These are phyloP conservation scores for Macrostomum lignano DNA, from an alignment of 1,140 invertebrate species.

Conservation along the genomic window DNA sequence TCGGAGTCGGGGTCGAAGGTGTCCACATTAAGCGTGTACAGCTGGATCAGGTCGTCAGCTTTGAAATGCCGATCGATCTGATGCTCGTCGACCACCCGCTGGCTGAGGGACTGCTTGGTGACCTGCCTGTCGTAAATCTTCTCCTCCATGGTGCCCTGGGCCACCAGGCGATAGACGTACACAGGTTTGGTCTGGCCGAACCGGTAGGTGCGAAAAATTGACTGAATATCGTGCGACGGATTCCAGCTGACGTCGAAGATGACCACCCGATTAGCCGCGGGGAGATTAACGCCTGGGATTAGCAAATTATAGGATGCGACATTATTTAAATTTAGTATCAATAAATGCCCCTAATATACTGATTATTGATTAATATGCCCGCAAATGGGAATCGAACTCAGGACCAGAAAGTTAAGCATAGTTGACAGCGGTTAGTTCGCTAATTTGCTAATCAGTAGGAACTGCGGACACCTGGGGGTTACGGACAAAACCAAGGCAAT, in stretches of 20 bases:
- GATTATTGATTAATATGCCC: too few species aligned
- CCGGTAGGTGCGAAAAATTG: constrained; percentile 75
- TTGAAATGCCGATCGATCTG: constrained; percentile 84
- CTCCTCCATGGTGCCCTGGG: constrained; percentile 80
- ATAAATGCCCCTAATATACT: too few species aligned
- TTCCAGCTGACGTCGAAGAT: constrained; percentile 96
- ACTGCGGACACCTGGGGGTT: too few species aligned
- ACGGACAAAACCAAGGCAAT: too few species aligned
- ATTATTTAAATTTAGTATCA: too few species aligned
- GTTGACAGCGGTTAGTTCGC: too few species aligned
- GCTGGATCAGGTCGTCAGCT: constrained; percentile 49
- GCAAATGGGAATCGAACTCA: too few species aligned
- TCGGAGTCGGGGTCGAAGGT: constrained; percentile 4
- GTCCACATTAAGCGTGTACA: constrained; percentile 53
- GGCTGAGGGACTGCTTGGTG: constrained; percentile 65
- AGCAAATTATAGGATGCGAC: too few species aligned
- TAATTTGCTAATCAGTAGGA: too few species aligned
- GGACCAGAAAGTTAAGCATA: too few species aligned
- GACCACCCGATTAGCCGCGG: constrained; percentile 74
- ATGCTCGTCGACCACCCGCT: constrained; percentile 77
- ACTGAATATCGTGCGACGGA: constrained; percentile 85
- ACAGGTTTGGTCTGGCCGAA: constrained; percentile 59
- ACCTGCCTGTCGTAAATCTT: constrained; percentile 85
- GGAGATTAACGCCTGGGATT: constrained; percentile 58
- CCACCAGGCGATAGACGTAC: constrained; percentile 73